These are phyloP conservation scores for Pandemis cinnamomeana DNA, from an alignment of 2,888 invertebrate species.

Conservation along the genomic window DNA sequence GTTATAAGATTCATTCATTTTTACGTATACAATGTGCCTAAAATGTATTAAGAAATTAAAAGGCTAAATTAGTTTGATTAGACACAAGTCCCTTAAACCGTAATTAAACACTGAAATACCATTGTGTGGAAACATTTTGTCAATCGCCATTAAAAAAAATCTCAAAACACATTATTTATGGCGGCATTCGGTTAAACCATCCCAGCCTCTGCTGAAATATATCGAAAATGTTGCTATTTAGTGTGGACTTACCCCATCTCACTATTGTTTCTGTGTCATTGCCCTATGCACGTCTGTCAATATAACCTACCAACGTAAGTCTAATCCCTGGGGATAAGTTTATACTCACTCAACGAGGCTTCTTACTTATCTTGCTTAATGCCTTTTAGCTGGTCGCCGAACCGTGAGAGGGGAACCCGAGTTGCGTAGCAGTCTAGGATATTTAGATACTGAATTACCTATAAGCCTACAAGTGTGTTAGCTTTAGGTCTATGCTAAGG, in stretches of 20 bases:
- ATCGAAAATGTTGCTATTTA: background rate
- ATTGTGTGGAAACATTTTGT: too few relatives aligned
- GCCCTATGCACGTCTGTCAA: constrained; percentile 10
- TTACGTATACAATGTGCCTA: too few relatives aligned
- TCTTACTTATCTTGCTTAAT: constrained; percentile 59
- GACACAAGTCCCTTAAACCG: too few relatives aligned
- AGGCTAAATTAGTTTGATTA: too few relatives aligned
- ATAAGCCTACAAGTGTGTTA: too few relatives aligned
- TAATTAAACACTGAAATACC: too few relatives aligned
- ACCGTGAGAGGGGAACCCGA: constrained; percentile 46
- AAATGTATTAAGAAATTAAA: too few relatives aligned
- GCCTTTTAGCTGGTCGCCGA: constrained; percentile 62
- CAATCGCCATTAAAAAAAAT: too few relatives aligned
- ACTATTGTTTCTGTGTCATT: constrained; percentile 7
- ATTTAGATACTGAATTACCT: background rate
- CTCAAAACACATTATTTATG: too few relatives aligned
- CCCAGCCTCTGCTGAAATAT: background rate
- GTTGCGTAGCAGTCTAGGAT: constrained; percentile 1
- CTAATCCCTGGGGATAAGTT: constrained; percentile 61
- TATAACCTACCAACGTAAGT: constrained; percentile 22
- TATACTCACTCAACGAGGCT: constrained; percentile 61
- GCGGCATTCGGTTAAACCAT: too few relatives aligned
- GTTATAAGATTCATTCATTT: too few relatives aligned
- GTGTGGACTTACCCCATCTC: background rate
- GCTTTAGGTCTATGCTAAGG: too few relatives aligned